Base-by-base conservation (phyloP, 2,888 invertebrate species). In the Macaria notata region DNA sequence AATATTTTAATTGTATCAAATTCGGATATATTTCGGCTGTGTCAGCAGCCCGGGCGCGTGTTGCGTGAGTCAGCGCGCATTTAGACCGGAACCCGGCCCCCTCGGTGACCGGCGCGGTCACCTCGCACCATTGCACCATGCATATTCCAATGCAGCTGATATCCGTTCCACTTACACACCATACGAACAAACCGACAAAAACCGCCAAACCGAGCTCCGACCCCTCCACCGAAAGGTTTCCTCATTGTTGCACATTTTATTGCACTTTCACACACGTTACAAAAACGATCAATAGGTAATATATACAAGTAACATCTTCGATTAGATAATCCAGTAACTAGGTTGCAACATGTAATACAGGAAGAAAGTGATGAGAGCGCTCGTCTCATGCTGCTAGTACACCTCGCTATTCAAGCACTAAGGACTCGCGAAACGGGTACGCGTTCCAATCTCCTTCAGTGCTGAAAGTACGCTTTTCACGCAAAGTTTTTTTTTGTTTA, bases 101-200 rank as follows among this genome's bases (percentile, higher is more conserved):
- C 68, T 71, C 72, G 66, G 64, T 54, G 69, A 69, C 61, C 65
- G 59, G 64, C 74, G 68, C 76, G 79, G 81, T 79, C 84, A 81
- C 77, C 77, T 74, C 81, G 82, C 84, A 74, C 70, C 77, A 81
- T 70, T 79, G 81, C 81, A 79, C 71, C 59, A 69, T 71, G 70
- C 76, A 75, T 78, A 79, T 76, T 69, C 70, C 66, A 55, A 55
- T 75, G 78, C 76, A 76, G 59, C 72, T 78, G 73, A 85, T 84
- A 86, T 88, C 88, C 88, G 89, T 86, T 87, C 86, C 79, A 88
- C 84, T 87, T 88, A 83, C 83, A 78, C 78, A 72, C 73, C 51
- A 46, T 8, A 9, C 41, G 1, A 9, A 9, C 41, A 41, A 41
- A 41, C n/a, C 41, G 41, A 36, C 33, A 36, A 41, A 41, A 41